A percentile compares a stretch with the other conserved stretches of the same genome.
Evolutionary conservation across 2,113 vertebrate species (phyloP).

Genomic region (Ammospiza nelsoni): DNA sequence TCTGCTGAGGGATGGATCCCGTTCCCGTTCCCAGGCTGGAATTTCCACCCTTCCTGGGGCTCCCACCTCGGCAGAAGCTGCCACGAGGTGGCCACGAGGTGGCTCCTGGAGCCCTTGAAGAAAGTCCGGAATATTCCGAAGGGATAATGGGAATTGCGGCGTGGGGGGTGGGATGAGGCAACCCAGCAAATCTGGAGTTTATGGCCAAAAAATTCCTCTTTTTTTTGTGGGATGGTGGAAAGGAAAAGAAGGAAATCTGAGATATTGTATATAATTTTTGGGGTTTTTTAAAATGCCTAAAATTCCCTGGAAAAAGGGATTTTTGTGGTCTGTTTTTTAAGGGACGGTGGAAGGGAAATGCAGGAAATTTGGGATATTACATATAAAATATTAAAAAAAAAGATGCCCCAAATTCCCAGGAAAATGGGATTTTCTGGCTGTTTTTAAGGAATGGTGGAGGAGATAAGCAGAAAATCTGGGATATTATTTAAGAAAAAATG

Average conservation of each 20-base stretch:
- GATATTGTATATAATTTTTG: not conserved
- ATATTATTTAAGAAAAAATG: no score
- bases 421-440: not conserved
- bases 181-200: not conserved
- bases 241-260: not conserved
- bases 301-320: not conserved
- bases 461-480: not conserved
- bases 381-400: no score
- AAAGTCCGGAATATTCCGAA: not conserved
- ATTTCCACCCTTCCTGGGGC: not conserved
- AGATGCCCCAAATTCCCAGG: not conserved
- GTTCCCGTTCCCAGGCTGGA: not conserved
- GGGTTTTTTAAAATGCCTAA: rapidly evolving
- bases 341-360: not conserved
- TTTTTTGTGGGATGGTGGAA: no score
- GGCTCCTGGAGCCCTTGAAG: constrained; percentile 73
- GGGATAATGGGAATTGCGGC: rapidly evolving
- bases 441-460: not conserved
- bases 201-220: not conserved
- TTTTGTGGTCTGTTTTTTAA: not conserved
- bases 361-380: not conserved
- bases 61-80: not conserved
- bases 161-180: not conserved
- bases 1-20: constrained; percentile 68
- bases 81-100: constrained; percentile 73